A percentile compares a stretch with the other conserved stretches of the same genome.
phyloP scores from a whole-genome alignment of 2,888 invertebrate species.

The Exephanes ischioxanthus region DNA sequence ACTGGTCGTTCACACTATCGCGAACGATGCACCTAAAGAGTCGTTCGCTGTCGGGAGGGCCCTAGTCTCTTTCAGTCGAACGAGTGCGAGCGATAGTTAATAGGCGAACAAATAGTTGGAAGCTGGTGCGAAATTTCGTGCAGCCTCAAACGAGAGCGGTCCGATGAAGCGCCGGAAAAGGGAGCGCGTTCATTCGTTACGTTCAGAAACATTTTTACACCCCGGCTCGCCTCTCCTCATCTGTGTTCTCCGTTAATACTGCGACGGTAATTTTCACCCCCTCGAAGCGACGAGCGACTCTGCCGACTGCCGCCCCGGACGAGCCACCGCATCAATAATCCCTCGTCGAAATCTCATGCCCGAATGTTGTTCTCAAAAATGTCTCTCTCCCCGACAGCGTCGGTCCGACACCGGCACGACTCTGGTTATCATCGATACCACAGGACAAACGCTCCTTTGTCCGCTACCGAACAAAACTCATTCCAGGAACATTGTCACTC shows the following conservation, averaged over 20 bases:
- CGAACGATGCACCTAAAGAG: constrained; percentile 9
- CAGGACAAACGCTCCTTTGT: not conserved
- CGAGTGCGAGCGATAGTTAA: not conserved
- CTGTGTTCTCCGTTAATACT: not conserved
- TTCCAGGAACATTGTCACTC: not conserved
- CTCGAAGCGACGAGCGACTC: not conserved
- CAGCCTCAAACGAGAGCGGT: not conserved
- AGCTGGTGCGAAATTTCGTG: constrained; percentile 1
- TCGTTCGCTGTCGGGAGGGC: not conserved
- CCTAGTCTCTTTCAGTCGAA: not conserved
- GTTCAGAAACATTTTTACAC: constrained; percentile 1
- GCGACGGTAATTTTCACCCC: not conserved
- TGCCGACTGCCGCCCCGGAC: not conserved
- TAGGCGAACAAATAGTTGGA: constrained; percentile 16
- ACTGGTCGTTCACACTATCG: not conserved
- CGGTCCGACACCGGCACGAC: not conserved
- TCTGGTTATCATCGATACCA: not conserved
- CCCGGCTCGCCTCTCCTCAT: not conserved
- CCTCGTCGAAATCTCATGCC: not conserved
- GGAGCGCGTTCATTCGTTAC: not conserved
- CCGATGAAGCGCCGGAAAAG: not conserved
- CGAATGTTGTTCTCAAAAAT: not conserved
- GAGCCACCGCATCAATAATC: not conserved
- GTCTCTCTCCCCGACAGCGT: not conserved
- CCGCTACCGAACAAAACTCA: not conserved